phyloP scores from a whole-genome alignment of 2,888 invertebrate species.

The Dynastes maya region DNA sequence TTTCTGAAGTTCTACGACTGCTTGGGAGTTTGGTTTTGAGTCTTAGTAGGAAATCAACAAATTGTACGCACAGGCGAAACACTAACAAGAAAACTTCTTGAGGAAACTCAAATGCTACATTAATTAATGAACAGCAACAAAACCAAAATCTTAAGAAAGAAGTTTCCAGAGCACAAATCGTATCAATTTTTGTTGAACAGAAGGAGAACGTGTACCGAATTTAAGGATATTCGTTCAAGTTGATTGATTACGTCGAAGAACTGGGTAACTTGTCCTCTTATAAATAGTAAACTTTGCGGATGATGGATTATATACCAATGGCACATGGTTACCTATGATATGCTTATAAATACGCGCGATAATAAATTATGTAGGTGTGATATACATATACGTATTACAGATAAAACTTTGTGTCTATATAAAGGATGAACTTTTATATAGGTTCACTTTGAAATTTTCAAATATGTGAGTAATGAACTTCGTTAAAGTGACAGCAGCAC shows the following conservation, averaged over 20 bases:
- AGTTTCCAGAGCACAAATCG: constrained; percentile 27
- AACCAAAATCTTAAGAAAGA: constrained; percentile 12
- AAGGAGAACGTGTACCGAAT: constrained; percentile 24
- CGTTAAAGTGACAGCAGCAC: constrained; percentile 13
- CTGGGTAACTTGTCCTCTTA: constrained; percentile 45
- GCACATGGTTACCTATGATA: constrained; percentile 5
- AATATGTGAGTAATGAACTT: constrained; percentile 28
- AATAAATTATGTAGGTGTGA: background rate
- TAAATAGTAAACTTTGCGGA: constrained; percentile 46
- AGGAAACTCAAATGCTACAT: constrained; percentile 30
- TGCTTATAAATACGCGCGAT: background rate
- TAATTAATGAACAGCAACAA: constrained; percentile 43
- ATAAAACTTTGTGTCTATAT: constrained; percentile 18
- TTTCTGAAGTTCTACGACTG: background rate
- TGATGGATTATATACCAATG: constrained; percentile 47
- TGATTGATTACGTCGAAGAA: constrained; percentile 48
- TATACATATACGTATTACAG: background rate
- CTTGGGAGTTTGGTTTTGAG: background rate
- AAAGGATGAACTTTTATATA: constrained; percentile 7
- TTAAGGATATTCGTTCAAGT: constrained; percentile 35
- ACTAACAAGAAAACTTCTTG: constrained; percentile 31
- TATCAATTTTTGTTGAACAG: constrained; percentile 42
- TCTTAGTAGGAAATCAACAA: constrained; percentile 34
- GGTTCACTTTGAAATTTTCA: constrained; percentile 13
- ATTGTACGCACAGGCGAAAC: constrained; percentile 19